Conservation (phyloP, 1,140 invertebrate species). For the Mycetomoellerius zeteki region DNA sequence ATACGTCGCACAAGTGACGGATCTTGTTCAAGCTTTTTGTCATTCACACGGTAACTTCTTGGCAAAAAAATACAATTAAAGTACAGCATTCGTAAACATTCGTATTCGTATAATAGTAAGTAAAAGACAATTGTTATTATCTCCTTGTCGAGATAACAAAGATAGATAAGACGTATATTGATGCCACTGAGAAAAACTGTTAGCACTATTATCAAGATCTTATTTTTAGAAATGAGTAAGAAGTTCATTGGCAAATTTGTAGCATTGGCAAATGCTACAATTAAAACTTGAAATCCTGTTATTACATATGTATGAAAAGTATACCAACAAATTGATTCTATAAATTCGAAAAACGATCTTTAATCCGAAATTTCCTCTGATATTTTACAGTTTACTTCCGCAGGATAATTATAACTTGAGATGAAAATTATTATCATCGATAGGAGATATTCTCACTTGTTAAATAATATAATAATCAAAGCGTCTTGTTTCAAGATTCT, state of each 20-base stretch:
- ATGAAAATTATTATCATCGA: not conserved
- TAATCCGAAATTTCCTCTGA: not conserved
- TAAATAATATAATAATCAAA: not conserved
- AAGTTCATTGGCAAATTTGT: not conserved
- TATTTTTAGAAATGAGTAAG: not conserved
- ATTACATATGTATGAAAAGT: not conserved
- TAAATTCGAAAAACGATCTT: not conserved
- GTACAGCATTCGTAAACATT: conserved; percentile 18
- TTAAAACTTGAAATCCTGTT: not conserved
- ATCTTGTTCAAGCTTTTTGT: conserved; percentile 4
- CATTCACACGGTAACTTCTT: not conserved
- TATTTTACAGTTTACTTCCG: not conserved
- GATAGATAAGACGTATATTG: not conserved
- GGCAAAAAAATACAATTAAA: not conserved
- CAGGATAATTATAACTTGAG: not conserved
- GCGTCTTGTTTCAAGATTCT: not conserved
- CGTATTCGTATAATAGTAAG: not conserved
- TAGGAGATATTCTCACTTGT: not conserved
- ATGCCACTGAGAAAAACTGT: not conserved
- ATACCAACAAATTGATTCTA: not conserved
- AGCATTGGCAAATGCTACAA: not conserved
- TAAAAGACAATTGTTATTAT: not conserved
- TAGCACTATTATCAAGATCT: not conserved
- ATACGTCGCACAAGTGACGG: not conserved
- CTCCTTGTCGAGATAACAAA: not conserved